These are phyloP conservation scores for Calidris pugnax DNA, from an alignment of 2,113 vertebrate genomes.

Conservation along the genomic window DNA sequence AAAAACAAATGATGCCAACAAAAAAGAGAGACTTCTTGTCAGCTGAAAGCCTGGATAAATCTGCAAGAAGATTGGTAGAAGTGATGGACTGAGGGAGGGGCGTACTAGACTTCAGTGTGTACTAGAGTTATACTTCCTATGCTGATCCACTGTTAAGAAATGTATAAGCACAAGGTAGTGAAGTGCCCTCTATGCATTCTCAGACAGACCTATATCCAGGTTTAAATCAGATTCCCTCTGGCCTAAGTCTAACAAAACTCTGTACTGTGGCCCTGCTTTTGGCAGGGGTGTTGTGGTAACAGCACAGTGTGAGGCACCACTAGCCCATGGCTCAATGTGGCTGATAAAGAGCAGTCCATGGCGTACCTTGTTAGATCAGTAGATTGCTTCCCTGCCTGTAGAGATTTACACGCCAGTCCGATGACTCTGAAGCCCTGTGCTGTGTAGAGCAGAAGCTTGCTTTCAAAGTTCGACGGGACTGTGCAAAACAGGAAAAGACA, in stretches of 20 bases:
- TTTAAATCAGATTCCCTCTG: background rate
- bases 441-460: slow-evolving; percentile 75
- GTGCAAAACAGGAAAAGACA: slow-evolving; percentile 40
- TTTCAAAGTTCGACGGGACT: slow-evolving; percentile 76
- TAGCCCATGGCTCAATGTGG: background rate
- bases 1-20: background rate
- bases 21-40: background rate
- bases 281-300: background rate
- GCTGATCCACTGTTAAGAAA: background rate
- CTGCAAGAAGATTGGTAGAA: background rate
- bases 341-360: background rate
- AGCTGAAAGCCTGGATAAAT: background rate
- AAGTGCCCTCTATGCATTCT: background rate
- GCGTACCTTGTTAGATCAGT: slow-evolving; percentile 70
- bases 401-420: slow-evolving; percentile 74
- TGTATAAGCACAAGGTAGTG: background rate
- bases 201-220: background rate
- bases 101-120: background rate
- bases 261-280: background rate
- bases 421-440: slow-evolving; percentile 80
- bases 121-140: background rate
- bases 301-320: background rate
- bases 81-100: background rate
- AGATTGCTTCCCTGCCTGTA: slow-evolving; percentile 12
- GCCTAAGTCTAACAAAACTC: background rate